Conservation (phyloP, 2,888 invertebrate species). For the Capitulum mitella region DNA sequence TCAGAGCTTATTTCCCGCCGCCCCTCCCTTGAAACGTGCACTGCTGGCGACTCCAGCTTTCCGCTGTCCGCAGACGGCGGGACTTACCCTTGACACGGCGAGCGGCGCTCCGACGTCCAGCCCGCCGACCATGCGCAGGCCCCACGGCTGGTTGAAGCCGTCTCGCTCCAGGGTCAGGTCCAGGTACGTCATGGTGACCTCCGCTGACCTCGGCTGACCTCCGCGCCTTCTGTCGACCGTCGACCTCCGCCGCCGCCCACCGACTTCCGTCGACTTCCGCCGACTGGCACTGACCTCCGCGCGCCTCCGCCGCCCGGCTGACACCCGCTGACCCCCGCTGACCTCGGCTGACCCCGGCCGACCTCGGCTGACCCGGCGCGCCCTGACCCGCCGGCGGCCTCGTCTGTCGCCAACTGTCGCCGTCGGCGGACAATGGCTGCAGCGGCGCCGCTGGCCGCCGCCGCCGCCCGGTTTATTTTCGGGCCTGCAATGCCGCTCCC, state of each 20-base stretch:
- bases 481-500: neutral
- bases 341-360: too few species aligned
- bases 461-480: neutral
- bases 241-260: neutral
- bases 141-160: conserved; percentile 25
- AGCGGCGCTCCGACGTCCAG: neutral
- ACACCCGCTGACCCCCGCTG: too few species aligned
- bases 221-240: neutral
- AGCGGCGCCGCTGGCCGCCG: neutral
- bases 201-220: neutral
- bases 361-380: neutral
- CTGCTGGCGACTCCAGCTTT: too few species aligned
- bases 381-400: neutral
- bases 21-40: too few species aligned
- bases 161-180: conserved; percentile 19
- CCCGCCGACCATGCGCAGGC: conserved; percentile 10
- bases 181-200: neutral
- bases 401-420: neutral
- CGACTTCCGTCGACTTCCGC: neutral
- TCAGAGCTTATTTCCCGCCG: too few species aligned
- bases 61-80: too few species aligned
- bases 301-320: too few species aligned
- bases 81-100: neutral
- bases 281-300: neutral
- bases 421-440: neutral